These are phyloP conservation scores for Xestia sexstrigata DNA, from an alignment of 2,888 invertebrate species.

Conservation along the genomic window DNA sequence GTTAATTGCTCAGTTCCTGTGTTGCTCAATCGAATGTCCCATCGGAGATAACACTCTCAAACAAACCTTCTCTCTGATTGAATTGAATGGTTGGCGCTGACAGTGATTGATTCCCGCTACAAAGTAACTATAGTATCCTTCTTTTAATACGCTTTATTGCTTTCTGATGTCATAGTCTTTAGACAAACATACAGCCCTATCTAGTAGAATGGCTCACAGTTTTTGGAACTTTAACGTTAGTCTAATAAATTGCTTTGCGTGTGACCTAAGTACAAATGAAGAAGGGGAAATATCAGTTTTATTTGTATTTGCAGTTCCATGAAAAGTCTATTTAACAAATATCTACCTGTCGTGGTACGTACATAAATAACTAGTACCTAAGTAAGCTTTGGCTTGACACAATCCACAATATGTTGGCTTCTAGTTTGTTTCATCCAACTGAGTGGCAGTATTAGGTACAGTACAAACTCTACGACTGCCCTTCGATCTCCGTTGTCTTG, in stretches of 20 bases:
- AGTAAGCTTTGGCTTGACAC: too few species aligned
- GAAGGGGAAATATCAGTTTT: not conserved
- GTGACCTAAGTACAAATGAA: not conserved
- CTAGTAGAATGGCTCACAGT: not conserved
- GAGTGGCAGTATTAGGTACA: not conserved
- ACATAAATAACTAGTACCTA: not conserved
- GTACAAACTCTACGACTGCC: too few species aligned
- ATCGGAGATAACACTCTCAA: conserved; percentile 49
- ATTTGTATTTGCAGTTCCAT: not conserved
- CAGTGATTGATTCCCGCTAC: conserved; percentile 57
- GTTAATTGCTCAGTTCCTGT: conserved; percentile 70
- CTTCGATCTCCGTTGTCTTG: too few species aligned
- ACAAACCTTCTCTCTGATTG: conserved; percentile 46
- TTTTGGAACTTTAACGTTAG: conserved; percentile 6
- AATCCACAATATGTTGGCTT: not conserved
- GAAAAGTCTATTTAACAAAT: not conserved
- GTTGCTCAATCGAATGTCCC: conserved; percentile 71
- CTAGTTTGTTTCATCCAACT: not conserved
- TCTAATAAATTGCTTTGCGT: not conserved
- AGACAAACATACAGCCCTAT: conserved; percentile 2
- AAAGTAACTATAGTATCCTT: conserved; percentile 24
- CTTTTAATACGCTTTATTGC: conserved; percentile 37
- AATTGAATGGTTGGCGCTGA: conserved; percentile 46
- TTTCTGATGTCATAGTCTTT: conserved; percentile 9
- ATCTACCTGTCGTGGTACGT: not conserved